These are phyloP conservation scores for Anniella stebbinsi DNA, from an alignment of 2,797 vertebrate species.

Conservation along the genomic window DNA sequence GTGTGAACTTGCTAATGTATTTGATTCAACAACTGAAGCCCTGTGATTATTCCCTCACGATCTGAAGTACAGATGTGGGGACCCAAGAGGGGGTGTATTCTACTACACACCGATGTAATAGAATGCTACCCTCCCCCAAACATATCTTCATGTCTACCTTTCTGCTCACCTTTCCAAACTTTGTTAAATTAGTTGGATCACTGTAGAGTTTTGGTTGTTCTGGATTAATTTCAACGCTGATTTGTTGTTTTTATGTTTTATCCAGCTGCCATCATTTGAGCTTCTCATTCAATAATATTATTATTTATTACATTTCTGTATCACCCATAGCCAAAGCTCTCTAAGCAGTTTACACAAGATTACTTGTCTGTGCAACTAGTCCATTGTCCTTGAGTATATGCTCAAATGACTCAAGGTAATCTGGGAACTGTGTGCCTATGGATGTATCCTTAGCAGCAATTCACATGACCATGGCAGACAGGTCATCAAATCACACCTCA, in stretches of 20 bases:
- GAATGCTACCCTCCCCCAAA: background rate
- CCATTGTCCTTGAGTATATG: background rate
- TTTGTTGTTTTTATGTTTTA: too few relatives aligned
- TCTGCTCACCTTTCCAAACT: background rate
- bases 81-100: background rate
- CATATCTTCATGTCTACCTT: background rate
- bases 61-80: background rate
- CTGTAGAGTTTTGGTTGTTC: too few relatives aligned
- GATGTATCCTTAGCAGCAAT: too few relatives aligned
- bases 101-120: background rate
- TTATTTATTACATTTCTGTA: too few relatives aligned
- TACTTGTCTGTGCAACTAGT: background rate
- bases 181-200: background rate
- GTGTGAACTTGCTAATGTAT: background rate
- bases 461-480: too few relatives aligned
- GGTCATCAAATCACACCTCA: background rate
- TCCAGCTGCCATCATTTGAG: too few relatives aligned
- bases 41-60: background rate
- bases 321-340: too few relatives aligned
- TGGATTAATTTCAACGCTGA: too few relatives aligned
- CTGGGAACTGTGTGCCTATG: background rate
- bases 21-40: background rate
- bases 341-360: too few relatives aligned
- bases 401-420: background rate
- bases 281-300: too few relatives aligned